Evolutionary conservation across 1,140 invertebrate species (phyloP).

Genomic region (Atopsyche davidsoni): DNA sequence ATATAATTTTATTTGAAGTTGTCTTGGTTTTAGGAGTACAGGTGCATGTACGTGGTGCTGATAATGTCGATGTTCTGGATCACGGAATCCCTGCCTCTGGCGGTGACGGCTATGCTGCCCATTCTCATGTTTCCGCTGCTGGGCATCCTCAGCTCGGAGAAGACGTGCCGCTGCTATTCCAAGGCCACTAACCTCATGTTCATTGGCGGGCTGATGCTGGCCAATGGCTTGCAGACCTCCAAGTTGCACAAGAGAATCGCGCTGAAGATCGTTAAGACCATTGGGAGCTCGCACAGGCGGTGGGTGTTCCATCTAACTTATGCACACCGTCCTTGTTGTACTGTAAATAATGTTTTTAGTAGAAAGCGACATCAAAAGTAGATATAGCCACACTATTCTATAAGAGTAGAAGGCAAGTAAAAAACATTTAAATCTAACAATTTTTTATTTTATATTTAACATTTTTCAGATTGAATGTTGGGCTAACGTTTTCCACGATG

Average conservation of each 20-base stretch:
- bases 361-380: not conserved
- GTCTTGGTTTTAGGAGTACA: not conserved
- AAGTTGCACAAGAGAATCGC: constrained; percentile 55
- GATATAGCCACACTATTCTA: not conserved
- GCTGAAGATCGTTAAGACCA: constrained; percentile 45
- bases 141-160: constrained; percentile 39
- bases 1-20: no score
- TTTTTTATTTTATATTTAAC: constrained; percentile 16
- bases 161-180: constrained; percentile 39
- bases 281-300: constrained; percentile 39
- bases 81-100: constrained; percentile 54
- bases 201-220: constrained; percentile 44
- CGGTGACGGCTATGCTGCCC: constrained; percentile 56
- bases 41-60: constrained; percentile 51
- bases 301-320: no score
- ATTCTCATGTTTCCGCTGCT: constrained; percentile 54
- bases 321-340: not conserved
- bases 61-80: constrained; percentile 63
- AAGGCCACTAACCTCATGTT: constrained; percentile 54
- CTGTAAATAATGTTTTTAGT: not conserved
- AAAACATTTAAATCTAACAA: not conserved
- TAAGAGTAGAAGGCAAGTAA: not conserved
- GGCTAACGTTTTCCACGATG: constrained; percentile 55
- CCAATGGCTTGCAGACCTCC: constrained; percentile 52
- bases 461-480: constrained; percentile 41